Conservation (phyloP, 2,797 vertebrate species). For the Neomorphus geoffroyi region DNA sequence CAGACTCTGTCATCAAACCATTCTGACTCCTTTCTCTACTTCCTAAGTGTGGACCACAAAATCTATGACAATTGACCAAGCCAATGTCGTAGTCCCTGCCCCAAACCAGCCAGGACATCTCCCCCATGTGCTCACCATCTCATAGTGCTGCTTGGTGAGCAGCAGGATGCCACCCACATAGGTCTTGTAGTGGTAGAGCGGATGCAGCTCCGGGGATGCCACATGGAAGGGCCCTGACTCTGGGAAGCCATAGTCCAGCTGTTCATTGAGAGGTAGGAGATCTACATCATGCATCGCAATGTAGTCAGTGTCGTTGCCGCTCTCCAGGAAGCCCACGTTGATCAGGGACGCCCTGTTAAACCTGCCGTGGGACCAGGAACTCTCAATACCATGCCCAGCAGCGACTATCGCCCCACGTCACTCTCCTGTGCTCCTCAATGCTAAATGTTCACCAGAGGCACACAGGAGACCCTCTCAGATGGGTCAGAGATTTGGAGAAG, state of each 20-base stretch:
- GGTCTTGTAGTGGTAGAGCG: constrained; percentile 95
- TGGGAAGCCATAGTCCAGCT: constrained; percentile 92
- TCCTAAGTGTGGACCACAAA: background rate
- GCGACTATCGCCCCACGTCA: background rate
- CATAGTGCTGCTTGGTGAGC: constrained; percentile 93
- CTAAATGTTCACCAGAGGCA: fast-evolving
- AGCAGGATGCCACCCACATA: constrained; percentile 96
- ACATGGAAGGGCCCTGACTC: constrained; percentile 92
- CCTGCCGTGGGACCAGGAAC: constrained; percentile 50
- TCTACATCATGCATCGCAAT: constrained; percentile 98
- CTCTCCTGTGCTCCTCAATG: fast-evolving
- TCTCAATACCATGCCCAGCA: background rate
- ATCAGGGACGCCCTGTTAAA: constrained; percentile 96
- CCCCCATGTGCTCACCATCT: constrained; percentile 78
- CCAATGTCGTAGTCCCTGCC: fast-evolving
- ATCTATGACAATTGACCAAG: fast-evolving
- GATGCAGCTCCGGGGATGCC: constrained; percentile 94
- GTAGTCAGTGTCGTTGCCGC: constrained; percentile 94
- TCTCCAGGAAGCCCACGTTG: constrained; percentile 93
- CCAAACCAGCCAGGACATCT: background rate
- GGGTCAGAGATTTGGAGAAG: background rate
- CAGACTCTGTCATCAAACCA: background rate
- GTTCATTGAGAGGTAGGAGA: constrained; percentile 91
- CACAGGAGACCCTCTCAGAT: fast-evolving
- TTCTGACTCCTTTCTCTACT: fast-evolving